Conservation (phyloP, 1,140 invertebrate genomes). For the Drosophila orena region DNA sequence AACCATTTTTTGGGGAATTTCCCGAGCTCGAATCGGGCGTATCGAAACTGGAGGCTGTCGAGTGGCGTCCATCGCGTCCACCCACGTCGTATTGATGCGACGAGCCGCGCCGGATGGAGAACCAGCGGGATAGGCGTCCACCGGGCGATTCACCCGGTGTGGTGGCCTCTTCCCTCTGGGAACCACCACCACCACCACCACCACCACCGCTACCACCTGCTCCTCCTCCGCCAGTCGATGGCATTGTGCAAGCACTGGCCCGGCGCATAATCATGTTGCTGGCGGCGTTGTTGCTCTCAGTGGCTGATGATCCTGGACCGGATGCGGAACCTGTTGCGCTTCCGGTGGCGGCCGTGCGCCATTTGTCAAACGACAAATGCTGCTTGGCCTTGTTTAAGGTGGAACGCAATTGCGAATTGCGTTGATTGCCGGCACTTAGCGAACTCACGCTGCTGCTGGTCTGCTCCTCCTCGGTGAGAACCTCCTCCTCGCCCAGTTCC, state of each 20-base stretch:
- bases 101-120: conserved; percentile 92
- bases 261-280: conserved; percentile 72
- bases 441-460: conserved; percentile 82
- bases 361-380: conserved; percentile 85
- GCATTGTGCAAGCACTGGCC: conserved; percentile 81
- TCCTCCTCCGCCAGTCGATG: conserved; percentile 73
- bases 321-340: conserved; percentile 65
- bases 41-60: conserved; percentile 75
- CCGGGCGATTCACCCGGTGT: conserved; percentile 88
- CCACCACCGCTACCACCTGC: conserved; percentile 68
- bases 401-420: conserved; percentile 84
- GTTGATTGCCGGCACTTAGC: conserved; percentile 74
- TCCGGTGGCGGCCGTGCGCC: conserved; percentile 76
- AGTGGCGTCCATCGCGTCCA: conserved; percentile 77
- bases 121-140: conserved; percentile 92
- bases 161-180: conserved; percentile 71
- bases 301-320: conserved; percentile 14
- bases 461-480: conserved; percentile 74
- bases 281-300: conserved; percentile 55
- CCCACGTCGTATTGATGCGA: conserved; percentile 92
- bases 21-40: conserved; percentile 56
- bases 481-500: conserved; percentile 51
- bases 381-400: conserved; percentile 85
- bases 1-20: neutral
- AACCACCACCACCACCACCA: conserved; percentile 65